A percentile compares a stretch with the other conserved stretches of the same genome.
These are phyloP conservation scores for Bucorvus abyssinicus DNA, from an alignment of 2,797 vertebrate species.

Conservation along the genomic window DNA sequence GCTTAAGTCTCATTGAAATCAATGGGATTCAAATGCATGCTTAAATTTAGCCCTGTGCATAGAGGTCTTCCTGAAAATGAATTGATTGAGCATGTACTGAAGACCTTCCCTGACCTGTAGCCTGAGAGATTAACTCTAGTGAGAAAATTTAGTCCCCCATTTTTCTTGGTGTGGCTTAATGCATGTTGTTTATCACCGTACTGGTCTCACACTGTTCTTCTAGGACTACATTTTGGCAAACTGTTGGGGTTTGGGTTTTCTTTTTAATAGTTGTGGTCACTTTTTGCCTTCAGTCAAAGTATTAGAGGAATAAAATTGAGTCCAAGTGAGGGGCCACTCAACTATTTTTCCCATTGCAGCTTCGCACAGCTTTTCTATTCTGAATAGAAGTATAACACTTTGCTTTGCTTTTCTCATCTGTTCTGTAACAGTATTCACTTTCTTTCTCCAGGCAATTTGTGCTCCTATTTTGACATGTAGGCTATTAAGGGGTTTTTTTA, in stretches of 20 bases:
- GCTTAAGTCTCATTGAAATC: constrained; percentile 23
- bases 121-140: constrained; percentile 5
- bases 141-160: neutral
- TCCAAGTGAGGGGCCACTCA: neutral
- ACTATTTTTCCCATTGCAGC: neutral
- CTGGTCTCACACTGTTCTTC: neutral
- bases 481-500: neutral
- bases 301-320: neutral
- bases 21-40: neutral
- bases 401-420: neutral
- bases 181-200: neutral
- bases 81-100: constrained; percentile 8
- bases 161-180: neutral
- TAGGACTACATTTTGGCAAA: neutral
- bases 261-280: neutral
- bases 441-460: neutral
- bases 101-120: neutral
- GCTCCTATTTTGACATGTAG: neutral
- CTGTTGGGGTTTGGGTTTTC: neutral
- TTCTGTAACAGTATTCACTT: neutral
- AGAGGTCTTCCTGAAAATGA: constrained; percentile 5
- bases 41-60: constrained; percentile 8
- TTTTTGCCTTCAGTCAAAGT: neutral
- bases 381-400: neutral
- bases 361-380: neutral